A percentile compares a stretch with the other conserved stretches of the same genome.
phyloP scores from a whole-genome alignment of 1,140 invertebrate species.

The Brachionus rubens region DNA sequence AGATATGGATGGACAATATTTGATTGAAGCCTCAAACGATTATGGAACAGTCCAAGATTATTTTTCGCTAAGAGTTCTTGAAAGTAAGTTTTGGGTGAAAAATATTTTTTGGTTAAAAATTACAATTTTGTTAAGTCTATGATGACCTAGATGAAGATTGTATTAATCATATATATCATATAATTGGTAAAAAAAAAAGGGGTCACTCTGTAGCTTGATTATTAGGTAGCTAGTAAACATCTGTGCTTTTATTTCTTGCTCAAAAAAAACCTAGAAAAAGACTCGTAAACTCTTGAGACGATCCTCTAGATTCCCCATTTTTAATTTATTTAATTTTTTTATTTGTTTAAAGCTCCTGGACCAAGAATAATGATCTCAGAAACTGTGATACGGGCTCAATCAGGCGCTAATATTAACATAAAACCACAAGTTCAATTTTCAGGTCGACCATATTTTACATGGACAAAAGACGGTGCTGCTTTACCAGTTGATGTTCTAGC shows the following conservation, averaged over 20 bases:
- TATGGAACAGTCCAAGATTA: slow-evolving; percentile 37
- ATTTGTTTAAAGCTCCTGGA: not conserved
- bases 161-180: slow-evolving; percentile 30
- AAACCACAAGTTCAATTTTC: slow-evolving; percentile 26
- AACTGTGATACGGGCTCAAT: not conserved
- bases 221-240: no score
- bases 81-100: not conserved
- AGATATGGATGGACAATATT: slow-evolving; percentile 44
- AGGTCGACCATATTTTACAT: slow-evolving; percentile 5
- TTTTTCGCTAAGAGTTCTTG: slow-evolving; percentile 21
- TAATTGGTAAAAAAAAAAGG: slow-evolving; percentile 24
- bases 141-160: not conserved
- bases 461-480: slow-evolving; percentile 15
- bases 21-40: slow-evolving; percentile 25
- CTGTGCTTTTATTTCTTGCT: not conserved
- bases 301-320: no score
- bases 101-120: not conserved
- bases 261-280: no score
- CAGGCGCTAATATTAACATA: slow-evolving; percentile 11
- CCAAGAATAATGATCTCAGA: slow-evolving; percentile 3
- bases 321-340: not conserved
- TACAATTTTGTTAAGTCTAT: not conserved
- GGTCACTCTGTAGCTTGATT: no score
- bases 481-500: not conserved
- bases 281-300: no score